These are phyloP conservation scores for Crocuta crocuta DNA, from an alignment of 2,113 vertebrate genomes.

Conservation along the genomic window DNA sequence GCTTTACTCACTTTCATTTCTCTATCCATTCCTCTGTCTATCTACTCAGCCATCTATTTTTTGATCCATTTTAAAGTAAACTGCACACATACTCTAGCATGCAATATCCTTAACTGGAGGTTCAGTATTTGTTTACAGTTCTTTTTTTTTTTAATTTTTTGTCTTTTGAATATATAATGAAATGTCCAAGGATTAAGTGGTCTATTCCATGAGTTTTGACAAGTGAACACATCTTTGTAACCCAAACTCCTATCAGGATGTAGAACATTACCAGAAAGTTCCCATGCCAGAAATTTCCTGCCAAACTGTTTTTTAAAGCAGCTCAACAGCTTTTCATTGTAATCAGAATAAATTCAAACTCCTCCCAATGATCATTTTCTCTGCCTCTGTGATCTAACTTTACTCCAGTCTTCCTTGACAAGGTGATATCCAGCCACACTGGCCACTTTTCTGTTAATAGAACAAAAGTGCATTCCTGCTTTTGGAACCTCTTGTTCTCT, in stretches of 20 bases:
- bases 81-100: not conserved
- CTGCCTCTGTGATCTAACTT: not conserved
- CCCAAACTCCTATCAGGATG: not conserved
- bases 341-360: not conserved
- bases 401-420: not conserved
- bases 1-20: not conserved
- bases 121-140: not conserved
- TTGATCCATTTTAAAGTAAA: slow-evolving; percentile 27
- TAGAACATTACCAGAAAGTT: not conserved
- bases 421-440: not conserved
- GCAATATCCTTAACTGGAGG: not conserved
- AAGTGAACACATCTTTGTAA: not conserved
- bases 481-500: not conserved
- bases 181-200: not conserved
- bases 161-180: slow-evolving; percentile 5
- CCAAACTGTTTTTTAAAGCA: not conserved
- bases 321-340: not conserved
- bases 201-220: not conserved
- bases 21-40: not conserved
- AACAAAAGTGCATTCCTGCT: not conserved
- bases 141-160: not conserved
- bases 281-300: not conserved
- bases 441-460: not conserved
- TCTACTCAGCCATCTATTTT: not conserved
- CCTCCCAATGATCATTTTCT: not conserved